A percentile compares a stretch with the other conserved stretches of the same genome.
Conservation (phyloP, 2,888 invertebrate species). For the Prenolepis imparis region DNA sequence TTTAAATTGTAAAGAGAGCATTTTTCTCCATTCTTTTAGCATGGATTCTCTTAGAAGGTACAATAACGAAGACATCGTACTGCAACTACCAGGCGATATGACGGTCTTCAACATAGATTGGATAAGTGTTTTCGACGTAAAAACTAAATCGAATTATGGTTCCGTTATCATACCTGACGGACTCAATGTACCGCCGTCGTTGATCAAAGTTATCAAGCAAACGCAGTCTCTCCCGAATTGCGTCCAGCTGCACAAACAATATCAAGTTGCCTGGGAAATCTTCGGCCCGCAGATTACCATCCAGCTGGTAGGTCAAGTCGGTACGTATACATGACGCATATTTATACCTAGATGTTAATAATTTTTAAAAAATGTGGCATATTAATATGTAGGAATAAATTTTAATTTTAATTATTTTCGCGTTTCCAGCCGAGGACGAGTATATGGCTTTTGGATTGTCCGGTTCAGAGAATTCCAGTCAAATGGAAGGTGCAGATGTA, state of each 20-base stretch:
- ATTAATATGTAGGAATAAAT: neutral
- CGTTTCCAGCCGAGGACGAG: conserved; percentile 89
- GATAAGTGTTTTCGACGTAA: conserved; percentile 93
- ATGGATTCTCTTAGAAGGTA: conserved; percentile 93
- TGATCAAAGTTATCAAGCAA: conserved; percentile 88
- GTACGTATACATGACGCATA: conserved; percentile 76
- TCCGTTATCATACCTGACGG: conserved; percentile 93
- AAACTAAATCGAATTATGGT: conserved; percentile 90
- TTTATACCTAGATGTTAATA: too few relatives aligned
- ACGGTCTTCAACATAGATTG: conserved; percentile 94
- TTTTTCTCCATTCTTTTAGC: conserved; percentile 86
- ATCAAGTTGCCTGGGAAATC: conserved; percentile 96
- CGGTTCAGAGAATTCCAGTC: conserved; percentile 90
- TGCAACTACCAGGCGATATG: conserved; percentile 93
- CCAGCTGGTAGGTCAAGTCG: conserved; percentile 92
- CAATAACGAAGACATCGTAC: conserved; percentile 90
- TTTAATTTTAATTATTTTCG: neutral
- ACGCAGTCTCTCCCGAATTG: conserved; percentile 93
- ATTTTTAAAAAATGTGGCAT: neutral
- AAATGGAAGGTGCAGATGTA: conserved; percentile 95
- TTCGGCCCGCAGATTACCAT: conserved; percentile 96
- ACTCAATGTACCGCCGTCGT: conserved; percentile 95
- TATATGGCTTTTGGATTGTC: conserved; percentile 97
- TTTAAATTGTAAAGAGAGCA: neutral
- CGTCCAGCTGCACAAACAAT: conserved; percentile 93